These are phyloP conservation scores for Pocota personata DNA, from an alignment of 2,888 invertebrate genomes.

Conservation along the genomic window DNA sequence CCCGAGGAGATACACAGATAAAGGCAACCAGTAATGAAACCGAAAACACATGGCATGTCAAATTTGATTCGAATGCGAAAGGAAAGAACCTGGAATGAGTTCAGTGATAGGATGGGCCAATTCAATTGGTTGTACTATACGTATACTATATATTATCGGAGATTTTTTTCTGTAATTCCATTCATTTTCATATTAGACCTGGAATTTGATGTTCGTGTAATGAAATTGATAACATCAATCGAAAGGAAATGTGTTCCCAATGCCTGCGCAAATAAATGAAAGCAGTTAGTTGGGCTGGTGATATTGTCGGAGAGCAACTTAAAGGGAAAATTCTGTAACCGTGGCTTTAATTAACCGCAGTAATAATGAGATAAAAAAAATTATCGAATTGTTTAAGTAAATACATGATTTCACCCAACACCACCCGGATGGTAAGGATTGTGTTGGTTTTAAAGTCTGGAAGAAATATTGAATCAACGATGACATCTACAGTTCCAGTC, in stretches of 20 bases:
- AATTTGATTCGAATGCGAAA: constrained; percentile 49
- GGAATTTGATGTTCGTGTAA: constrained; percentile 46
- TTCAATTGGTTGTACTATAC: neutral
- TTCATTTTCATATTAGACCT: constrained; percentile 20
- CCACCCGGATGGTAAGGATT: neutral
- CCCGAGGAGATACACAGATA: constrained; percentile 53
- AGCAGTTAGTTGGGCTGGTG: neutral
- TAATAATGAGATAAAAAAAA: constrained; percentile 12
- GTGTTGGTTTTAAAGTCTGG: neutral
- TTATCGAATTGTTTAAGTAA: constrained; percentile 2
- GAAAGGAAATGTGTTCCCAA: constrained; percentile 41
- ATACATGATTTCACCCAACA: neutral
- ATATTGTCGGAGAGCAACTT: neutral
- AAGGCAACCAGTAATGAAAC: constrained; percentile 64
- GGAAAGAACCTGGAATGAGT: neutral
- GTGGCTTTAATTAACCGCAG: constrained; percentile 1
- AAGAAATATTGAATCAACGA: no score
- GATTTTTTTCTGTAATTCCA: neutral
- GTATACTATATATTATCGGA: neutral
- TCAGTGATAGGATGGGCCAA: neutral
- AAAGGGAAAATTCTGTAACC: neutral
- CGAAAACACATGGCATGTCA: constrained; percentile 59
- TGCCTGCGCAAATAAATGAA: constrained; percentile 31
- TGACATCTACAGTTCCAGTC: no score
- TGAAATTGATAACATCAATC: constrained; percentile 46